These are phyloP conservation scores for Troilus luridus DNA, from an alignment of 2,888 invertebrate genomes.

Conservation along the genomic window DNA sequence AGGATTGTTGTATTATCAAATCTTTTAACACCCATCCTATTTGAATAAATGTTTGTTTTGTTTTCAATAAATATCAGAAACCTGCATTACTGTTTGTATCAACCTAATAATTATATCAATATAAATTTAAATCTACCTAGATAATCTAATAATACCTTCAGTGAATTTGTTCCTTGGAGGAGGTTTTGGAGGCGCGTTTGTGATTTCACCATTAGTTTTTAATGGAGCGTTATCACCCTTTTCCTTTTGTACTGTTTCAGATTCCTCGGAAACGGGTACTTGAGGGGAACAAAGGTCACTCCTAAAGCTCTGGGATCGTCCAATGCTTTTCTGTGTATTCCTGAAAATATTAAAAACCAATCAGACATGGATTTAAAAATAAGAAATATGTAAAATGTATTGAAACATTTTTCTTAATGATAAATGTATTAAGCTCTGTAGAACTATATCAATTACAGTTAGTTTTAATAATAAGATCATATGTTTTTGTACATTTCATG, in stretches of 20 bases:
- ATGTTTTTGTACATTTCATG: neutral
- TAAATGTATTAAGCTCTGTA: neutral
- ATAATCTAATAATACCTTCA: slow-evolving; percentile 71
- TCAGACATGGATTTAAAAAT: neutral
- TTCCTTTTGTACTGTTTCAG: slow-evolving; percentile 24
- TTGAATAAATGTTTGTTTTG: too few relatives aligned
- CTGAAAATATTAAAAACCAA: slow-evolving; percentile 40
- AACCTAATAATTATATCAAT: neutral
- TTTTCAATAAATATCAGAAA: too few relatives aligned
- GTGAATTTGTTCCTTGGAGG: slow-evolving; percentile 78
- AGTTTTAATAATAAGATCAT: neutral
- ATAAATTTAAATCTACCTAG: neutral
- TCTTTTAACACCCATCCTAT: too few relatives aligned
- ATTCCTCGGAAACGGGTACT: slow-evolving; percentile 56
- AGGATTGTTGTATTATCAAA: too few relatives aligned
- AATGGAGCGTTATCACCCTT: slow-evolving; percentile 61
- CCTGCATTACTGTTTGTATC: too few relatives aligned
- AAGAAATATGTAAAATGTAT: neutral
- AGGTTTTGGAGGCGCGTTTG: slow-evolving; percentile 63
- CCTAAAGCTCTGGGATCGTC: slow-evolving; percentile 66
- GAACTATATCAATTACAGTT: neutral
- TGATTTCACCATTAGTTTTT: slow-evolving; percentile 59
- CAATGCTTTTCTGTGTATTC: slow-evolving; percentile 64
- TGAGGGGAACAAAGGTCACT: slow-evolving; percentile 65
- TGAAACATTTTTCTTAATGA: neutral